Conservation (phyloP, 1,140 invertebrate species). For the Dendrolimus kikuchii region DNA sequence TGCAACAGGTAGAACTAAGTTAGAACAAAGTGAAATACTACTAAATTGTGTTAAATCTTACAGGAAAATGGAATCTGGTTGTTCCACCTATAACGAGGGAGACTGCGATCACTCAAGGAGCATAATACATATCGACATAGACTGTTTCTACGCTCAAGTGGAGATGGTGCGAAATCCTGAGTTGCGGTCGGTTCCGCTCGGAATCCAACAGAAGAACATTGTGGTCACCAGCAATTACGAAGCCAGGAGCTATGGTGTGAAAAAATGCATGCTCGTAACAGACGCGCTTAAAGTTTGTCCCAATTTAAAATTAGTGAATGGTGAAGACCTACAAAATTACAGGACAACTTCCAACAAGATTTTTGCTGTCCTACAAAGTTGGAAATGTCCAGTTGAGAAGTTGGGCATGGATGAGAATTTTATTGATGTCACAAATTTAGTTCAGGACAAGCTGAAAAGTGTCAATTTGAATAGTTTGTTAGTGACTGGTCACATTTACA, state of each 20-base stretch:
- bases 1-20: conserved; percentile 57
- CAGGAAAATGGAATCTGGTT: conserved; percentile 66
- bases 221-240: conserved; percentile 87
- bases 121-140: conserved; percentile 84
- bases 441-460: conserved; percentile 70
- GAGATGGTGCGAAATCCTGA: conserved; percentile 82
- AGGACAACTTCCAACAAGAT: conserved; percentile 81
- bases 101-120: conserved; percentile 72
- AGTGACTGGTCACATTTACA: conserved; percentile 73
- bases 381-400: conserved; percentile 80
- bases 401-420: conserved; percentile 88
- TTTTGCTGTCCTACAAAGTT: conserved; percentile 77
- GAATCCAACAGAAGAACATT: conserved; percentile 85
- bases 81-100: conserved; percentile 43
- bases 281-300: conserved; percentile 81
- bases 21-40: conserved; percentile 56
- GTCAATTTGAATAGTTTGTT: conserved; percentile 36
- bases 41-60: conserved; percentile 48
- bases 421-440: conserved; percentile 81
- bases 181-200: conserved; percentile 77
- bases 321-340: conserved; percentile 84
- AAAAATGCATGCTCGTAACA: conserved; percentile 81
- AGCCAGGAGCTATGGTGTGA: conserved; percentile 79
- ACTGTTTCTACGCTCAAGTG: conserved; percentile 89
- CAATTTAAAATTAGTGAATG: conserved; percentile 78